Base-by-base conservation (phyloP, 2,888 invertebrate species). In the Drosophila stalkeri region DNA sequence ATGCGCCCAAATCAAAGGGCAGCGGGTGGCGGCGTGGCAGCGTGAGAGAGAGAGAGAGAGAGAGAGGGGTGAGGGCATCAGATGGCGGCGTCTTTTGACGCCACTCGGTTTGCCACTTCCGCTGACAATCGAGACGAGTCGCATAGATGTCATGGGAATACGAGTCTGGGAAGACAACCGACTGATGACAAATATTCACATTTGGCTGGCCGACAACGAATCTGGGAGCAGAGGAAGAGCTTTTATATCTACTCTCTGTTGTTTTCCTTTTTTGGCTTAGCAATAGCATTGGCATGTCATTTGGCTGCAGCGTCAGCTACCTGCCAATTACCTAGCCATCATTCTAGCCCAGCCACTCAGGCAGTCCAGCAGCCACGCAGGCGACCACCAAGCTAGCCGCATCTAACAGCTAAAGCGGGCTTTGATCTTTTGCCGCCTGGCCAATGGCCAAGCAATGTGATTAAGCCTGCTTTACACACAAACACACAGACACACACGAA, bases 81-180 rank as follows among this genome's bases (percentile, higher is more conserved):
- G 72, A 3, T 46, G 64, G 74, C 80, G 79, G 89, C 79, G 86
- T 82, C 90, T 84, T 89, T 78, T 81, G 90, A 92, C 91, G 92
- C 91, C 91, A 90, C 85, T 87, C 82, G 91, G 82, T 64, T 88
- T 91, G 83, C 86, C 84, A 91, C 91, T 91, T 91, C 91, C 91
- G 91, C 67, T 82, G 87, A 12, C 49, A 33, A 62, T 67, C 80
- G 70, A 63, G 52, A 54, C 56, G 55, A 39, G 27, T n/a, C 55
- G 55, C 62, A 33, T 62, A 86, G 51, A 77, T 90, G 90, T 89
- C 90, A 88, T 88, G 87, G 90, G 90, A 88, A 89, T 84, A 54
- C 80, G 76, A 72, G 62, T 52, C 62, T 56, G 41, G 31, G 55
- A 56, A 56, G 41, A 51, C 18, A 12, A 27, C 41, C 55, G 55